Evolutionary conservation across 2,113 vertebrate genomes (phyloP), one percentile per base, ranked within the genome.

Genomic region (Ahaetulla prasina): DNA sequence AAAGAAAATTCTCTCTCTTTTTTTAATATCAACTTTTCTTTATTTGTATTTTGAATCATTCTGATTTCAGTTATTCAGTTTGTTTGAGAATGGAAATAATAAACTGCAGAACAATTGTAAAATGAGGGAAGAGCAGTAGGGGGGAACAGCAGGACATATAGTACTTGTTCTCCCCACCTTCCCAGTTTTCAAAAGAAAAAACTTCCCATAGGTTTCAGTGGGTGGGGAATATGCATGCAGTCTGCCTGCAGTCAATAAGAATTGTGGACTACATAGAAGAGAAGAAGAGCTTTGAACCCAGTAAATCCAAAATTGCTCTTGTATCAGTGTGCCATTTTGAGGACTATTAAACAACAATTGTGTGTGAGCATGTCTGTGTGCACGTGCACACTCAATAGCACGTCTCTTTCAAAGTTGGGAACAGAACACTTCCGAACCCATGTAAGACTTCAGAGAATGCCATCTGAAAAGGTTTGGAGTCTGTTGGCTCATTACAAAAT

Each of bases 361-460:
- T 22, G 16, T 20, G 16, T 35, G 16, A 3, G n/a, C 5, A 20
- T 20, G 68, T 74, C 1, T 8, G n/a, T 39, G 1, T 1, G 0
- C n/a, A 39, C 0, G 1, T 39, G 68, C 16, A 80, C n/a, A 80
- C 0, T 0, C 68, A 80, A 80, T 20, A 80, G n/a, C 68, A 80
- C n/a, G 20, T 8, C 68, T 80, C 68, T 80, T 80, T 80, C 16
- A 39, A 39, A 80, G 68, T 8, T 80, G 68, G 68, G 16, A 80
- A 80, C n/a, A 80, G 5, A 35, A 39, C 16, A 80, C 10, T 52
- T n/a, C 27, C 18, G 12, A 50, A 50, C 25, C 45, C 85, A 87
- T 8, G 22, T 50, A 50, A 30, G 3, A 11, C 85, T 14, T 20
- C 47, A 16, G 23, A 49, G 27, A 30, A 14, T 27, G 12, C 7